Evolutionary conservation across 2,113 vertebrate species (phyloP), one percentile per base, ranked within the genome.

Genomic region (Poeciliopsis prolifica): DNA sequence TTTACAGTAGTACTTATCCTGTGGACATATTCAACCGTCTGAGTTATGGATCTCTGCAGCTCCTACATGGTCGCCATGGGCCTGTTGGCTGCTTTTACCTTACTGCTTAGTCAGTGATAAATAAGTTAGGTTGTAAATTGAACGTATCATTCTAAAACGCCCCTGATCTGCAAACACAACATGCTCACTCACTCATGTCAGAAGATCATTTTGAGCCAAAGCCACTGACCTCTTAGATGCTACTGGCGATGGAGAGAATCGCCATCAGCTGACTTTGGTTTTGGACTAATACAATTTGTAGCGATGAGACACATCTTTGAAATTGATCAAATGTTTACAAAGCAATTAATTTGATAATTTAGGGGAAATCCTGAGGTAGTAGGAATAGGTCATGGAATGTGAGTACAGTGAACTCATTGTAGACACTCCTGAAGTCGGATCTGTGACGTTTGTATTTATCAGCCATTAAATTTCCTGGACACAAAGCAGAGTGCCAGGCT

Each of bases 301-400:
- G 70, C 78, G 84, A 87, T 74, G 82, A 65, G 83, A 48, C 58
- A 29, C 15, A n/a, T 82, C 87, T 90, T 91, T 91, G 80, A 92
- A 92, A 91, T 80, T 74, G 87, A 91, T 92, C 65, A 75, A 84
- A 90, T 90, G 88, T 93, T 94, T 93, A 86, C 80, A 75, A 82
- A 89, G 81, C 15, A 17, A 80, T 82, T 86, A 90, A 93, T 88
- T 63, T 58, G 75, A 63, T 83, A 61, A 87, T 89, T 79, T 84
- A 75, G n/a, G 68, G 81, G 68, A 81, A 80, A 69, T 88, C 71
- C 80, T 22, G 5, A 28, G 48, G 66, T 44, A 80, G 80, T 81
- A 60, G 79, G 64, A 17, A n/a, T 26, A 66, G 87, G 80, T 80
- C 83, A 81, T 51, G 33, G 48, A 86, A 73, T 62, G 60, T 73